phyloP scores from a whole-genome alignment of 2,797 vertebrate genomes.

The Labroides dimidiatus region DNA sequence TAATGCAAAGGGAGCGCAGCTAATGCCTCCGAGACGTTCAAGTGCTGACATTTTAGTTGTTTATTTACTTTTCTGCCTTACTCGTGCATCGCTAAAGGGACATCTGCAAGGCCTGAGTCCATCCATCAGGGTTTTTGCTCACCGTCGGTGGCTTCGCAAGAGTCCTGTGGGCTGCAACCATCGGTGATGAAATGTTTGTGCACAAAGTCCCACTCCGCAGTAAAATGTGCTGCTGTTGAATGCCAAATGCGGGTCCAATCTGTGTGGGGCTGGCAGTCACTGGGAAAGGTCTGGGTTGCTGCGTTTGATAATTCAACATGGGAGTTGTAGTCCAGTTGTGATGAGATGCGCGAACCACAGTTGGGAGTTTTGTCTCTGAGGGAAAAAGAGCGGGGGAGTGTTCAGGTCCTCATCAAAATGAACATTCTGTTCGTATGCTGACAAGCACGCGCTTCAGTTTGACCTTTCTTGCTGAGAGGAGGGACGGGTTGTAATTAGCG shows the following conservation, averaged over 20 bases:
- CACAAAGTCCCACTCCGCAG: conserved; percentile 36
- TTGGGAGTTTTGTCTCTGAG: conserved; percentile 2
- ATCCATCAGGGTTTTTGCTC: conserved; percentile 65
- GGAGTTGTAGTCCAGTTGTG: conserved; percentile 5
- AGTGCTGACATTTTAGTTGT: conserved; percentile 82
- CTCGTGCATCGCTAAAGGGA: conserved; percentile 66
- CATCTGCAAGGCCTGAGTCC: conserved; percentile 44
- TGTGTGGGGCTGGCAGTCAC: conserved; percentile 36
- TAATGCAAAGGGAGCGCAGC: conserved; percentile 67
- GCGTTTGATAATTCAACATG: conserved; percentile 41
- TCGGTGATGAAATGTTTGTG: conserved; percentile 62
- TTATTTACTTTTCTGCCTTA: conserved; percentile 76
- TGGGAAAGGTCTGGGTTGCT: conserved; percentile 25
- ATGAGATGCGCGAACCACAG: conserved; percentile 25
- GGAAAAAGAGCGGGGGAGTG: not conserved
- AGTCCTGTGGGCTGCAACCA: conserved; percentile 25
- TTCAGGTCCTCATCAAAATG: conserved; percentile 6
- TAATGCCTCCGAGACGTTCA: conserved; percentile 69
- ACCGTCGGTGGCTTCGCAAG: conserved; percentile 21
- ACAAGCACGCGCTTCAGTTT: not conserved
- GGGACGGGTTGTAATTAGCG: conserved; percentile 27
- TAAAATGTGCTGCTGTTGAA: conserved; percentile 29
- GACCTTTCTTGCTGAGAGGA: conserved; percentile 17
- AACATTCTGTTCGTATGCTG: conserved; percentile 4
- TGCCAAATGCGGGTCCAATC: conserved; percentile 50